A percentile compares a stretch with the other conserved stretches of the same genome.
These are phyloP conservation scores for Hybos culiciformis DNA, from an alignment of 2,888 invertebrate species.

Conservation along the genomic window DNA sequence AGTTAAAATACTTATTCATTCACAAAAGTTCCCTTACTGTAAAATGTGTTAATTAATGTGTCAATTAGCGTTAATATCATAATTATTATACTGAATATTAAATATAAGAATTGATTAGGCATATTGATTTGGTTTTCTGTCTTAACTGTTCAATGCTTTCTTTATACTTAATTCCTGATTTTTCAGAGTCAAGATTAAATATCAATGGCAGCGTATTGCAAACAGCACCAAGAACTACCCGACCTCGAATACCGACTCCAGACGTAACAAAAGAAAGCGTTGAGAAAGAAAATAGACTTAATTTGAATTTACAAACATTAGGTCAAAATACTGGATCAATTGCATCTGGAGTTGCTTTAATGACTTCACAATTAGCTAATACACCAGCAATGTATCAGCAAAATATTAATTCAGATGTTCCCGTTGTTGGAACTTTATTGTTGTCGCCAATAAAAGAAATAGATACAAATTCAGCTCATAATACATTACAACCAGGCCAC, in stretches of 20 bases:
- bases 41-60: too few species aligned
- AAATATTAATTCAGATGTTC: conserved; percentile 39
- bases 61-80: too few species aligned
- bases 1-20: background rate
- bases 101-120: too few species aligned
- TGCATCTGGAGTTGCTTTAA: conserved; percentile 47
- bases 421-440: conserved; percentile 60
- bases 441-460: conserved; percentile 75
- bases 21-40: too few species aligned
- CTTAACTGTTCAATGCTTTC: too few species aligned
- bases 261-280: conserved; percentile 70
- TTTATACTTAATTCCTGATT: conserved; percentile 4
- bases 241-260: conserved; percentile 80
- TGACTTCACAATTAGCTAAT: conserved; percentile 49
- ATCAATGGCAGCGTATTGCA: conserved; percentile 46
- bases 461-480: conserved; percentile 61
- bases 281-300: conserved; percentile 54
- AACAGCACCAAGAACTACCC: conserved; percentile 42
- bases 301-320: conserved; percentile 28
- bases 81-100: too few species aligned
- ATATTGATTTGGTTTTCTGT: too few species aligned
- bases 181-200: conserved; percentile 43
- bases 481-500: conserved; percentile 56
- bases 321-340: conserved; percentile 32
- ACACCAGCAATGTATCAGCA: conserved; percentile 33